Conservation (phyloP, 2,797 vertebrate species). For the Sphenopsis melanotis region DNA sequence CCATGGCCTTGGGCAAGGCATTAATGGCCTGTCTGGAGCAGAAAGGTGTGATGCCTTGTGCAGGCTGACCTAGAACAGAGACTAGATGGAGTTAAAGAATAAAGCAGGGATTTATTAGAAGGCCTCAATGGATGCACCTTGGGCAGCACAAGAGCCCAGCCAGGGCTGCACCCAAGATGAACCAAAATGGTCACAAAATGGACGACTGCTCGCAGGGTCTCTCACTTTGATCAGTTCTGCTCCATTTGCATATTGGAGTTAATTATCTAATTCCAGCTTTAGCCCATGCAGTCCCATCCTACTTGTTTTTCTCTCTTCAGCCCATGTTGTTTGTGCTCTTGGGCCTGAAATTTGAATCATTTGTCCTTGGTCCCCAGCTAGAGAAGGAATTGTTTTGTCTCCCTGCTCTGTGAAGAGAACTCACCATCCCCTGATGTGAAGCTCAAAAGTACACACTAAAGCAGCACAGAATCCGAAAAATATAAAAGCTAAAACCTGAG, state of each 20-base stretch:
- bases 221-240: rapidly evolving
- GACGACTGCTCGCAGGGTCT: rapidly evolving
- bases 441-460: not conserved
- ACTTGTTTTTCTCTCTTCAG: not conserved
- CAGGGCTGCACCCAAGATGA: not conserved
- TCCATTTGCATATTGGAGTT: not conserved
- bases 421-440: not conserved
- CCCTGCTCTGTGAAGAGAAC: not conserved
- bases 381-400: not conserved
- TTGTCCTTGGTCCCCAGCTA: not conserved
- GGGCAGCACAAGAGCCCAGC: no score
- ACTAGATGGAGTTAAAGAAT: not conserved
- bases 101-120: no score
- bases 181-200: not conserved
- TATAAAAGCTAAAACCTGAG: not conserved
- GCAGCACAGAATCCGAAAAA: not conserved
- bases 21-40: not conserved
- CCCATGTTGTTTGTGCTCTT: rapidly evolving
- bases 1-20: not conserved
- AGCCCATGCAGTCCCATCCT: rapidly evolving
- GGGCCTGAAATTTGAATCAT: not conserved
- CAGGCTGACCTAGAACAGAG: not conserved
- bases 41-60: not conserved
- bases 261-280: rapidly evolving
- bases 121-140: no score